These are phyloP conservation scores for Chrysina gloriosa DNA, from an alignment of 2,888 invertebrate genomes.

Conservation along the genomic window DNA sequence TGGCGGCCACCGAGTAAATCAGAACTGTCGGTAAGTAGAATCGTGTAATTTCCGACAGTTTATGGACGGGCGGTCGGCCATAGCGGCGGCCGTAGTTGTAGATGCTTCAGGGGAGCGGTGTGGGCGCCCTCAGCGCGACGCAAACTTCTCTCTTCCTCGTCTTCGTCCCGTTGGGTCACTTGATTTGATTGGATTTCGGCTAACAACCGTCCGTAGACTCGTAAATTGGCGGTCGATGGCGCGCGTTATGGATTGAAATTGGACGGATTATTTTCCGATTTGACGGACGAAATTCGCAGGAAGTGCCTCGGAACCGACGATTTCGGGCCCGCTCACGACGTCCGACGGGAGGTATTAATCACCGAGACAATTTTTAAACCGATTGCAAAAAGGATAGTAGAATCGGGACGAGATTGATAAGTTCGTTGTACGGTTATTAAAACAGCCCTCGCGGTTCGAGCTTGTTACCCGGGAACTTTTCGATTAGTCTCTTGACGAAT, in stretches of 20 bases:
- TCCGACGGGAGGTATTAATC: slow-evolving; percentile 44
- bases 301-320: slow-evolving; percentile 6
- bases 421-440: no score
- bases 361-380: slow-evolving; percentile 41
- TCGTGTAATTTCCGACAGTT: slow-evolving; percentile 62
- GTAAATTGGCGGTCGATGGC: slow-evolving; percentile 60
- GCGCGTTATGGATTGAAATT: slow-evolving; percentile 52
- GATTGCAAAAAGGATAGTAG: slow-evolving; percentile 10
- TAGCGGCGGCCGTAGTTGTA: background rate
- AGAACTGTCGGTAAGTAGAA: slow-evolving; percentile 59
- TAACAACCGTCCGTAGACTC: slow-evolving; percentile 60
- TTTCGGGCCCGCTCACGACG: slow-evolving; percentile 33
- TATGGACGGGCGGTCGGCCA: slow-evolving; percentile 50
- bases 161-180: slow-evolving; percentile 55
- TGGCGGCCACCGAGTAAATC: slow-evolving; percentile 51
- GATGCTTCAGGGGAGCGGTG: slow-evolving; percentile 55
- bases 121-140: no score
- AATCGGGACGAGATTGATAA: slow-evolving; percentile 14
- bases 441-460: no score
- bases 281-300: slow-evolving; percentile 5
- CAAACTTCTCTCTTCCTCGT: slow-evolving; percentile 55
- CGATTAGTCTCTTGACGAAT: no score
- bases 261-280: slow-evolving; percentile 55
- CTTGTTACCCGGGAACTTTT: no score
- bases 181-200: slow-evolving; percentile 63